Evolutionary conservation across 2,888 invertebrate species (phyloP), one percentile per base, ranked within the genome.

Genomic region (Limulus polyphemus): DNA sequence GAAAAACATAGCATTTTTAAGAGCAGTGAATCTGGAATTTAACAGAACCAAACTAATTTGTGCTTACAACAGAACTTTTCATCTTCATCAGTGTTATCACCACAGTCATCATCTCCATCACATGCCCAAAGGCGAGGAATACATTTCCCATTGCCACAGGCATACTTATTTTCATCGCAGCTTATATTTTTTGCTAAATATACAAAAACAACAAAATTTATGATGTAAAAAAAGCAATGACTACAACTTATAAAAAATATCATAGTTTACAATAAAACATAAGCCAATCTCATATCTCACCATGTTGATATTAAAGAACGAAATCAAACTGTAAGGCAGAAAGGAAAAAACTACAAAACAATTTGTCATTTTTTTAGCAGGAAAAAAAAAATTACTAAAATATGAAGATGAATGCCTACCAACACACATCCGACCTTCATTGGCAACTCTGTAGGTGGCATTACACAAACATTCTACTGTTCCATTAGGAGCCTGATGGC

Each of bases 91-190:
- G 87, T 87, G 66, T 84, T 85, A 73, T 93, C 93, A 0, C 91
- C 90, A 71, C 93, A 93, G 72, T 93, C 93, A 70, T 92, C 89
- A 71, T 92, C 92, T 0, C 91, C 87, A 75, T 97, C 95, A 75
- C 97, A 97, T 0, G 92, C 87, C 92, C 92, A 94, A 84, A 91
- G 88, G 59, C 89, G 81, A 0, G 89, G 88, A 65, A 97, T 90
- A 73, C 97, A 97, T 71, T 90, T 87, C 10, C 93, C 93, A 74
- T 94, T 94, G 56, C 84, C 85, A 74, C 97, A 97, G 72, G 89
- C 87, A 79, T 95, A 97, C 75, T 93, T 91, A 73, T 84, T 87
- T 0, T 83, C 78, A 71, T 92, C 91, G 72, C 93, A 93, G 0
- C 86, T 87, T 17, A 88, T 81, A 73, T 92, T 93, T 55, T 67